Percentiles rank a stretch among this genome's conserved stretches.
phyloP scores from a whole-genome alignment of 2,888 invertebrate genomes.

The Neoascia interrupta region DNA sequence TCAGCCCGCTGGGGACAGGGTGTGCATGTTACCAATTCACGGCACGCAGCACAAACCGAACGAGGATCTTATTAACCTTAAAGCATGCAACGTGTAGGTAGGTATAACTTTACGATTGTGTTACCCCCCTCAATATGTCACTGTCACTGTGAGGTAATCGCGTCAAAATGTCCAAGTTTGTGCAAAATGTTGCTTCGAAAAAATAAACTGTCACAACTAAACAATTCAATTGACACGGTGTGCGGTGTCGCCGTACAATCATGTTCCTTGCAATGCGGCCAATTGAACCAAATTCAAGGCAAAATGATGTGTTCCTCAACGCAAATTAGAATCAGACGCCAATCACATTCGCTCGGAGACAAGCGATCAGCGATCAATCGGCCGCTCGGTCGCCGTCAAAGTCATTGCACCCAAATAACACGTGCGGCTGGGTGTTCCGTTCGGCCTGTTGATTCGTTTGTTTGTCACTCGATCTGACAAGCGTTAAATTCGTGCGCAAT shows the following conservation, averaged over 20 bases:
- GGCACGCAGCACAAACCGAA: slow-evolving; percentile 32
- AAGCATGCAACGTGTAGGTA: too few species aligned
- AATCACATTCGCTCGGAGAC: slow-evolving; percentile 53
- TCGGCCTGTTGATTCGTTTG: too few species aligned
- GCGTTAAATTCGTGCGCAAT: slow-evolving; percentile 66
- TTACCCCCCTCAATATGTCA: slow-evolving; percentile 8
- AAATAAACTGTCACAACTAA: slow-evolving; percentile 35
- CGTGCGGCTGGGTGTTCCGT: too few species aligned
- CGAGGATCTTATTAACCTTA: slow-evolving; percentile 39
- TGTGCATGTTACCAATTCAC: slow-evolving; percentile 43
- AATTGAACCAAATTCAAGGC: slow-evolving; percentile 57
- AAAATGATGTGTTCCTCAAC: slow-evolving; percentile 56
- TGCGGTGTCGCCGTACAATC: slow-evolving; percentile 55
- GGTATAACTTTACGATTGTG: background rate
- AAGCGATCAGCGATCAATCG: slow-evolving; percentile 65
- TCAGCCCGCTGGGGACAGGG: slow-evolving; percentile 29
- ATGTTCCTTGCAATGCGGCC: slow-evolving; percentile 42
- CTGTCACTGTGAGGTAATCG: slow-evolving; percentile 43
- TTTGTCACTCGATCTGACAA: slow-evolving; percentile 53
- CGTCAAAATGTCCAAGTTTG: slow-evolving; percentile 61
- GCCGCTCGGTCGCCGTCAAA: slow-evolving; percentile 51
- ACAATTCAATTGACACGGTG: slow-evolving; percentile 66
- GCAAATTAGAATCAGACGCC: slow-evolving; percentile 59
- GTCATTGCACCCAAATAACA: slow-evolving; percentile 63
- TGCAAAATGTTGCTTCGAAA: slow-evolving; percentile 61